These are phyloP conservation scores for Corythoichthys intestinalis DNA, from an alignment of 2,113 vertebrate species.

Conservation along the genomic window DNA sequence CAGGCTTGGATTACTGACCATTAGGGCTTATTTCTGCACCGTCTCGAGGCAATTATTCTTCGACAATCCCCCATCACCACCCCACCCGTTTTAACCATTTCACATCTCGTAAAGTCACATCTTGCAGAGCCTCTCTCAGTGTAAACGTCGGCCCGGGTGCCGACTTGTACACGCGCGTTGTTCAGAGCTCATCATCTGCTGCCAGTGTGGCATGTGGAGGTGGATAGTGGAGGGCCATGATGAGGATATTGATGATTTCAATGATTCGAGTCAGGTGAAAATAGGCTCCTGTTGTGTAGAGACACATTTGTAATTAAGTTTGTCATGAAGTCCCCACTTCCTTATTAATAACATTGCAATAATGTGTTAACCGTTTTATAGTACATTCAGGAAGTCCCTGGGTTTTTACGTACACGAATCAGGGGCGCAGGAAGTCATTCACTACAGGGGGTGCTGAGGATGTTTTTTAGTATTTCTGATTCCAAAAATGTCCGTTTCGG, in stretches of 20 bases:
- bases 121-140: slow-evolving; percentile 15
- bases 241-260: slow-evolving; percentile 44
- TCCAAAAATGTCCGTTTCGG: too few relatives aligned
- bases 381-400: too few relatives aligned
- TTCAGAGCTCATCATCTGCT: slow-evolving; percentile 36
- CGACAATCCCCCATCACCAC: slow-evolving; percentile 23
- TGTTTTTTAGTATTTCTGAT: too few relatives aligned
- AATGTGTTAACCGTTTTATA: not conserved
- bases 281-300: slow-evolving; percentile 49
- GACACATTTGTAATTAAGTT: slow-evolving; percentile 59
- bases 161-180: slow-evolving; percentile 24
- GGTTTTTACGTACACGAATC: too few relatives aligned
- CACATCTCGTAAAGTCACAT: slow-evolving; percentile 46
- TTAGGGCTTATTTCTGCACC: slow-evolving; percentile 70
- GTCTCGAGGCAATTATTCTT: slow-evolving; percentile 71
- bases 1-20: slow-evolving; percentile 74
- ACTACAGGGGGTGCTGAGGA: too few relatives aligned
- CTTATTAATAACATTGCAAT: slow-evolving; percentile 48
- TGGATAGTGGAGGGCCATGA: slow-evolving; percentile 21
- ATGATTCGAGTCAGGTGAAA: slow-evolving; percentile 49
- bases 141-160: slow-evolving; percentile 21
- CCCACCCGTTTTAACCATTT: slow-evolving; percentile 42
- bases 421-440: too few relatives aligned
- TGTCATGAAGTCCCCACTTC: slow-evolving; percentile 44
- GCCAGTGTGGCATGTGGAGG: slow-evolving; percentile 31